Conservation (phyloP, 2,797 vertebrate species). For the Tragelaphus oryx region DNA sequence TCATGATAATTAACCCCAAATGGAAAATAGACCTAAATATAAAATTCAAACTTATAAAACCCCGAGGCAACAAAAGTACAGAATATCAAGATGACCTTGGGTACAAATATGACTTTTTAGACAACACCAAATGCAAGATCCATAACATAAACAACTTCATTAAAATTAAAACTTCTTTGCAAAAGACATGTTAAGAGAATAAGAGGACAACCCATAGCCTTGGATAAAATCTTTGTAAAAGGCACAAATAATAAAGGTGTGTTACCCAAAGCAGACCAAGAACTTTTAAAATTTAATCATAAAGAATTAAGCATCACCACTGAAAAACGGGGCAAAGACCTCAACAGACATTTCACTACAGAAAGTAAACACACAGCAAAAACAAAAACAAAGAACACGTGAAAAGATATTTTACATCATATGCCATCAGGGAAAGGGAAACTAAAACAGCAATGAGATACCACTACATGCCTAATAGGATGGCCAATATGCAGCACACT, state of each 20-base stretch:
- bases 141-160: neutral
- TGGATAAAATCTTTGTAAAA: neutral
- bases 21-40: neutral
- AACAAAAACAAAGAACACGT: neutral
- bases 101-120: neutral
- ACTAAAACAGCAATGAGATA: neutral
- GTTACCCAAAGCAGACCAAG: neutral
- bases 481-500: neutral
- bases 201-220: neutral
- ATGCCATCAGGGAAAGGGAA: neutral
- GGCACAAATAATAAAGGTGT: neutral
- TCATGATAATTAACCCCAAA: neutral
- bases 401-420: neutral
- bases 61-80: neutral
- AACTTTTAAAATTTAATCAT: neutral
- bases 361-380: neutral
- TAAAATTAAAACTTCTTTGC: neutral
- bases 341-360: neutral
- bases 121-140: neutral
- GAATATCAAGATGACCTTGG: neutral
- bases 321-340: neutral
- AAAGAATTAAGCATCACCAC: neutral
- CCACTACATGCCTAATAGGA: fast-evolving
- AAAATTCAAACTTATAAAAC: neutral
- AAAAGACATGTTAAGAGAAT: neutral